phyloP scores from a whole-genome alignment of 2,888 invertebrate species.

The Aelia acuminata region DNA sequence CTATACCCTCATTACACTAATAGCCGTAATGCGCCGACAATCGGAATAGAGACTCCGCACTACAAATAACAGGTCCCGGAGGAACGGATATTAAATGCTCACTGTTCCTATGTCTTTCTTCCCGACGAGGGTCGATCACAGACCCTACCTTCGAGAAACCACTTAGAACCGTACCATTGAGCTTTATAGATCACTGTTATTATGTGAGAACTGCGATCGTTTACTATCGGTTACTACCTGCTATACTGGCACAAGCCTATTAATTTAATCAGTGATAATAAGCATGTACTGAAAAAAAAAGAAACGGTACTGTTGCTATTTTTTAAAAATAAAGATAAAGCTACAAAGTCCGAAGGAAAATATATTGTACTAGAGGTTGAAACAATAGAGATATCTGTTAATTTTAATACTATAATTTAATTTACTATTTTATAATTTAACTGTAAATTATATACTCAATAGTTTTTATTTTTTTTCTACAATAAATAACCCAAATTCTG shows the following conservation, averaged over 20 bases:
- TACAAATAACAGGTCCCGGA: constrained; percentile 1
- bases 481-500: no score
- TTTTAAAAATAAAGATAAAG: no score
- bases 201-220: background rate
- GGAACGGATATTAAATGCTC: constrained; percentile 28
- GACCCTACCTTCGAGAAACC: background rate
- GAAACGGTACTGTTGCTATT: background rate
- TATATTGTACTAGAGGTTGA: no score
- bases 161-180: background rate
- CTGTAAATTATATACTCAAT: no score
- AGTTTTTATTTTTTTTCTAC: no score
- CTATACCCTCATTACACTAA: constrained; percentile 21
- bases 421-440: no score
- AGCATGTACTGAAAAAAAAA: background rate
- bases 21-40: constrained; percentile 22
- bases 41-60: background rate
- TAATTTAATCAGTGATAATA: background rate
- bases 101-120: constrained; percentile 10
- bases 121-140: background rate
- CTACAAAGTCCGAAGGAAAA: no score
- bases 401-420: no score
- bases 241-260: background rate
- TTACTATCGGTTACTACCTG: constrained; percentile 6
- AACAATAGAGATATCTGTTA: no score
- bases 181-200: constrained; percentile 21